Conservation (phyloP, 1,140 invertebrate species). For the Sycophaga agraensis region DNA sequence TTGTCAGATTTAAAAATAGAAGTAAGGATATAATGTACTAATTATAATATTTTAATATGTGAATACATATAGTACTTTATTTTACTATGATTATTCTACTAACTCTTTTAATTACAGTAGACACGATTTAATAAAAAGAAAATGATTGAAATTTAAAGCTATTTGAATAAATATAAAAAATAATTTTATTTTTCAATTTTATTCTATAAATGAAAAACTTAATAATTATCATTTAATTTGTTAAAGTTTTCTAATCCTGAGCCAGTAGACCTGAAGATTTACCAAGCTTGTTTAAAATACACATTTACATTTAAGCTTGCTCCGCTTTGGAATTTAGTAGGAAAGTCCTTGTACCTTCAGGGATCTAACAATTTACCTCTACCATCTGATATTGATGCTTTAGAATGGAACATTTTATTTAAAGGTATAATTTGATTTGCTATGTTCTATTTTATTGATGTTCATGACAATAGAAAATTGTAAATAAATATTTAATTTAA, state of each 20-base stretch:
- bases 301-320: slow-evolving; percentile 38
- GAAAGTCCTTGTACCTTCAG: slow-evolving; percentile 33
- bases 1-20: slow-evolving; percentile 29
- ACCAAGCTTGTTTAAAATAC: slow-evolving; percentile 39
- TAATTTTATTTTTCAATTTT: no score
- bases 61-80: no score
- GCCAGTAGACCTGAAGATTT: slow-evolving; percentile 31
- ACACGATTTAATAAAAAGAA: no score
- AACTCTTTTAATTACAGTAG: no score
- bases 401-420: slow-evolving; percentile 37
- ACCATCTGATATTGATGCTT: slow-evolving; percentile 29
- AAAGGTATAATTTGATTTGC: slow-evolving; percentile 25
- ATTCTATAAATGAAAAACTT: not conserved
- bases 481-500: no score
- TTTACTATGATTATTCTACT: no score
- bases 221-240: not conserved
- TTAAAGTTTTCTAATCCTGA: slow-evolving; percentile 16
- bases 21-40: no score
- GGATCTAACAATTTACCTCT: slow-evolving; percentile 41
- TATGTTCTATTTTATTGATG: not conserved
- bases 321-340: slow-evolving; percentile 45
- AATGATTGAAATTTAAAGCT: no score
- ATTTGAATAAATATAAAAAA: not conserved
- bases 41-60: not conserved
- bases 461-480: no score